A percentile compares a stretch with the other conserved stretches of the same genome.
phyloP scores from a whole-genome alignment of 2,113 vertebrate species.

The Actenoides hombroni region DNA sequence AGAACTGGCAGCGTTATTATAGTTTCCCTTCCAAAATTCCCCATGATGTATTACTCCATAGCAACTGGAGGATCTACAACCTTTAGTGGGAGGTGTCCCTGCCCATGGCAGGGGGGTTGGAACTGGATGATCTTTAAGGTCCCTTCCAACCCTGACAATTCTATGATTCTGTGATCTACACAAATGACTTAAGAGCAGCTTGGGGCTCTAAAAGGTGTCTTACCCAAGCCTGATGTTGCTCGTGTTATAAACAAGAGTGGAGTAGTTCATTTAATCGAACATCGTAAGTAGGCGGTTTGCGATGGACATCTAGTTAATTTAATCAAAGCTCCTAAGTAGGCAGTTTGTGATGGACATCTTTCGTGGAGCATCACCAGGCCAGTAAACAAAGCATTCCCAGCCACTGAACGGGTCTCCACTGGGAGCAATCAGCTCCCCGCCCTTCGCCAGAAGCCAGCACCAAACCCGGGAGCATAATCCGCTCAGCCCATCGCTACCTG shows the following conservation, averaged over 20 bases:
- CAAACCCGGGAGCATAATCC: neutral
- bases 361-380: neutral
- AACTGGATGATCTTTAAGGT: too few relatives aligned
- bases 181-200: neutral
- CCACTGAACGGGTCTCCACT: neutral
- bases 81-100: too few relatives aligned
- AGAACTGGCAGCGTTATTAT: conserved; percentile 67
- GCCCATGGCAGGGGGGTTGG: too few relatives aligned
- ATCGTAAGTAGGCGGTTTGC: neutral
- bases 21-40: conserved; percentile 69
- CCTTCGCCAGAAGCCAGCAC: neutral
- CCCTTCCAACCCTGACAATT: too few relatives aligned
- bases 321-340: neutral
- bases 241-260: neutral
- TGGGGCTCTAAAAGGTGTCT: neutral
- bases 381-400: neutral
- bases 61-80: conserved; percentile 19
- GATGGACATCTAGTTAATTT: neutral
- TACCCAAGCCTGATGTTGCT: neutral
- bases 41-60: neutral
- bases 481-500: conserved; percentile 21
- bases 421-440: neutral
- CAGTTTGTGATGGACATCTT: neutral
- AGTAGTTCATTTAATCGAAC: neutral
- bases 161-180: neutral